phyloP scores from a whole-genome alignment of 2,113 vertebrate genomes.

The Lipophrys pholis region DNA sequence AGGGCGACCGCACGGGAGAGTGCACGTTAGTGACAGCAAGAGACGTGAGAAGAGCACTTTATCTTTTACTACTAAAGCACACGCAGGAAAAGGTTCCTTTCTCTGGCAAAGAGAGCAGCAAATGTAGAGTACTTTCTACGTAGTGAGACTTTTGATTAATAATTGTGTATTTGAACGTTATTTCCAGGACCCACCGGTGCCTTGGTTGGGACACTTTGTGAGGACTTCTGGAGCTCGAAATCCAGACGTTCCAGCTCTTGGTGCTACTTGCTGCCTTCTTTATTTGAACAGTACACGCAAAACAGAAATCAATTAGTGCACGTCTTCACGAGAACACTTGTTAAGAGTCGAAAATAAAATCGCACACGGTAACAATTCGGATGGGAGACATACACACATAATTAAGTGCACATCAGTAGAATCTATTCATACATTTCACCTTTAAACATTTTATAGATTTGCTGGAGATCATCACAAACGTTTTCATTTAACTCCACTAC shows the following conservation, averaged over 20 bases:
- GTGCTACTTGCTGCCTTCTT: conserved; percentile 91
- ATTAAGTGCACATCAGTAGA: too few species aligned
- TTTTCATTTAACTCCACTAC: too few species aligned
- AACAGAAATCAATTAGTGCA: background rate
- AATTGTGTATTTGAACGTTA: background rate
- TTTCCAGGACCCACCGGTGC: conserved; percentile 85
- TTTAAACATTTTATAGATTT: too few species aligned
- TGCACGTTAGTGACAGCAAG: background rate
- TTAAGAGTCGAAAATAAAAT: too few species aligned
- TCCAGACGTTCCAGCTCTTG: conserved; percentile 95
- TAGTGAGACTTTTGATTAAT: background rate
- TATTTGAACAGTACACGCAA: background rate
- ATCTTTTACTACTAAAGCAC: background rate
- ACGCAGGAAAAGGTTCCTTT: background rate
- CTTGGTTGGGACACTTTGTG: conserved; percentile 94
- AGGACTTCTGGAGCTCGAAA: conserved; percentile 97
- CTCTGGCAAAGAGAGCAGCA: too few species aligned
- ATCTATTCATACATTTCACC: too few species aligned
- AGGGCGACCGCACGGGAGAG: conserved; percentile 5
- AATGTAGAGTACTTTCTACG: background rate
- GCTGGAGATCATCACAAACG: too few species aligned
- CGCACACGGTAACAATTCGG: too few species aligned
- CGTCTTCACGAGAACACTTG: too few species aligned
- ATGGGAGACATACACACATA: too few species aligned
- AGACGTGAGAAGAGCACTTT: too few species aligned